phyloP scores from a whole-genome alignment of 2,113 vertebrate species.

The Pristiophorus japonicus region DNA sequence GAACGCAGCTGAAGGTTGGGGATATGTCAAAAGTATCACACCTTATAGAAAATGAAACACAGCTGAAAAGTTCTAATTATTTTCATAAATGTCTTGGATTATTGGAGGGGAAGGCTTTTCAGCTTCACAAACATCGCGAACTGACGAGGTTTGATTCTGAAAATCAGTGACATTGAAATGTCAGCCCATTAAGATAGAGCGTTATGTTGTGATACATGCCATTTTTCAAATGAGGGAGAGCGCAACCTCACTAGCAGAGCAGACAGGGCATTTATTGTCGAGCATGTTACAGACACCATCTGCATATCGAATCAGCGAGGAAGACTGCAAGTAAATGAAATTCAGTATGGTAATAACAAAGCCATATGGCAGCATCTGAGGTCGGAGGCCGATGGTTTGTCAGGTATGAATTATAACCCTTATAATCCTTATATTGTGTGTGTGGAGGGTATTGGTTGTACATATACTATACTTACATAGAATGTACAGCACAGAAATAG shows the following conservation, averaged over 20 bases:
- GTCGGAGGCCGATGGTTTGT: conserved; percentile 2
- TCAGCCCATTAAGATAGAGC: background rate
- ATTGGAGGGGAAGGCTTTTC: background rate
- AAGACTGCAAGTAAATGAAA: conserved; percentile 1
- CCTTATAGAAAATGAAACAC: background rate
- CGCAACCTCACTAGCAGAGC: background rate
- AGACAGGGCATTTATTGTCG: background rate
- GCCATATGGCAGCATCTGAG: conserved; percentile 24
- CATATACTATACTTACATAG: background rate
- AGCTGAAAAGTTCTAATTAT: conserved; percentile 1
- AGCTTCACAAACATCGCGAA: background rate
- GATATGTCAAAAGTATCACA: background rate
- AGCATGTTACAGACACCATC: conserved; percentile 34
- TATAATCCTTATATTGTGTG: background rate
- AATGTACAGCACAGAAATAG: background rate
- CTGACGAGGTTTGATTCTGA: background rate
- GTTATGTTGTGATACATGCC: background rate
- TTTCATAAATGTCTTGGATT: background rate
- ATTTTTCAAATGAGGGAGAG: conserved; percentile 17
- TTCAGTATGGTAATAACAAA: conserved; percentile 20
- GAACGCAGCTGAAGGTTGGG: background rate
- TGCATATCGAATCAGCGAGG: conserved; percentile 13
- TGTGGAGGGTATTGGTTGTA: background rate
- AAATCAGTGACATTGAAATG: conserved; percentile 25
- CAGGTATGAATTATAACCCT: conserved; percentile 8